Conservation (phyloP, 2,113 vertebrate genomes). For the Calypte anna region DNA sequence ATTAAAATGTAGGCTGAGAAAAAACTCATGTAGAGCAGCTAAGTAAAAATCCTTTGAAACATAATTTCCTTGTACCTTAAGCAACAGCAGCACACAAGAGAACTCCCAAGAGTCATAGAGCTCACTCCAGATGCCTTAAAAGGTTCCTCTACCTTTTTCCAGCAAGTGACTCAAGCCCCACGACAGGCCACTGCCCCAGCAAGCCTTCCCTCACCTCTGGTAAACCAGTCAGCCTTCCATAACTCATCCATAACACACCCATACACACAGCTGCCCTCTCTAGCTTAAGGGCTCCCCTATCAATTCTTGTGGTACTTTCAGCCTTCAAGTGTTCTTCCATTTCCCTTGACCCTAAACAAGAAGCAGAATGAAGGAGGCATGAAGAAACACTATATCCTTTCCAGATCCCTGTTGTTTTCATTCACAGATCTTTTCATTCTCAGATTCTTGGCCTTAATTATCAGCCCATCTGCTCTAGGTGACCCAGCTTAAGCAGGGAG, state of each 20-base stretch:
- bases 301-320: neutral
- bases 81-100: neutral
- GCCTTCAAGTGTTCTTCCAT: neutral
- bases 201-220: neutral
- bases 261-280: neutral
- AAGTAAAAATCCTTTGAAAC: neutral
- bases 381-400: neutral
- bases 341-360: neutral
- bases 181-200: neutral
- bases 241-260: neutral
- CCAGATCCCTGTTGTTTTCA: neutral
- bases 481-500: neutral
- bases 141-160: neutral
- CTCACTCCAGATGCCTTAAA: rapidly evolving
- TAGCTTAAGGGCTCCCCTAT: neutral
- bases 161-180: neutral
- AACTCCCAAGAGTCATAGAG: neutral
- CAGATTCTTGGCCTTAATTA: neutral
- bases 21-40: neutral
- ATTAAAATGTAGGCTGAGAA: conserved; percentile 17
- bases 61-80: neutral
- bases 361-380: neutral
- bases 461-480: neutral
- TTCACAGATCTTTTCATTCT: neutral
- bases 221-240: neutral